Conservation (phyloP, 2,113 vertebrate genomes). For the Prionailurus bengalensis region DNA sequence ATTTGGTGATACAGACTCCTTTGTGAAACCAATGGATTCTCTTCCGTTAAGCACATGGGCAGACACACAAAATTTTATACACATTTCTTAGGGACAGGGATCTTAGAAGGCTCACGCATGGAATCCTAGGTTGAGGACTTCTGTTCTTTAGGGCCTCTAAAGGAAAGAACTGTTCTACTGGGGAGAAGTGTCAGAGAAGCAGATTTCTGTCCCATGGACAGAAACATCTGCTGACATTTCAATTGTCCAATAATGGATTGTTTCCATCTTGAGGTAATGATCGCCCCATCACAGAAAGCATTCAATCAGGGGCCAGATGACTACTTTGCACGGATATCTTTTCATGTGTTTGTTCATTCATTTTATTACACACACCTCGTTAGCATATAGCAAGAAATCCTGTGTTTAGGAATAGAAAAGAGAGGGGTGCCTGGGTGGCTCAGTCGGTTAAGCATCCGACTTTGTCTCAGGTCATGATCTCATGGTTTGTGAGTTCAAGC, state of each 20-base stretch:
- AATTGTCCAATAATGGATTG: neutral
- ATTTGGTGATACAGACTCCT: neutral
- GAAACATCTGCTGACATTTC: constrained; percentile 43
- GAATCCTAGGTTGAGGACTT: neutral
- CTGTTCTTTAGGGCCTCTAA: neutral
- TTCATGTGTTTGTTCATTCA: constrained; percentile 9
- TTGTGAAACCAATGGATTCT: neutral
- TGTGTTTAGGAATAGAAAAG: neutral
- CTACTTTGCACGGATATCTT: neutral
- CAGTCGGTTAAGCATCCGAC: no score
- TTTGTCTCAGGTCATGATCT: no score
- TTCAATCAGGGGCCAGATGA: neutral
- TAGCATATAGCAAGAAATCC: constrained; percentile 12
- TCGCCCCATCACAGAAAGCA: neutral
- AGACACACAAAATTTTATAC: neutral
- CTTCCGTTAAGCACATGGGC: neutral
- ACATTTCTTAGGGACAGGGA: neutral
- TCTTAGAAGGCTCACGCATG: neutral
- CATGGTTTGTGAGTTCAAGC: no score
- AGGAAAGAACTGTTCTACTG: neutral
- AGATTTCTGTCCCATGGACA: neutral
- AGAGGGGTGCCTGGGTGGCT: neutral
- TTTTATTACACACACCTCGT: neutral
- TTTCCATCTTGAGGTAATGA: neutral
- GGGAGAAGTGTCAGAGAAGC: neutral